Evolutionary conservation across 2,797 vertebrate genomes (phyloP).

Genomic region (Knipowitschia caucasica): DNA sequence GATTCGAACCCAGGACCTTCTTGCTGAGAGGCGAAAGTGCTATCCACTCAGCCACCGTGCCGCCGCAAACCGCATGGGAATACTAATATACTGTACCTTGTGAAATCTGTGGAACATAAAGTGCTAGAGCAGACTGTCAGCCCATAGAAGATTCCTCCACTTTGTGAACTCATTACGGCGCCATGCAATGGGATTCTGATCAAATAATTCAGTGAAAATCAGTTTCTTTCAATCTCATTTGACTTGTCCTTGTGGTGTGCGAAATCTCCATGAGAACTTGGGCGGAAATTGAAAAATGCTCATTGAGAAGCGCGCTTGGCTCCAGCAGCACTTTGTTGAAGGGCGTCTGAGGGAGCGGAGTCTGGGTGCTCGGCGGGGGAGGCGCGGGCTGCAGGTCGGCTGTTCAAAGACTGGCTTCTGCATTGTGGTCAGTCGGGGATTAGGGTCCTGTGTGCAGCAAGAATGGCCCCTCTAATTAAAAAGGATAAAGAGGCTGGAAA

Average conservation of each 20-base stretch:
- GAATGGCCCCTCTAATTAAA: conserved; percentile 99
- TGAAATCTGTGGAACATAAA: too few species aligned
- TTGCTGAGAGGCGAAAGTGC: too few species aligned
- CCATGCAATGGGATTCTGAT: too few species aligned
- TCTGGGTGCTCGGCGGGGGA: conserved; percentile 34
- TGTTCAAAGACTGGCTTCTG: conserved; percentile 98
- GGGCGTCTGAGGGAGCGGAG: conserved; percentile 38
- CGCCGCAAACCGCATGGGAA: too few species aligned
- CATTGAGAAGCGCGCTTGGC: conserved; percentile 38
- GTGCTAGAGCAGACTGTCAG: too few species aligned
- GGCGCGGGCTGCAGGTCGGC: conserved; percentile 68
- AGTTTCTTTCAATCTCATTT: conserved; percentile 31
- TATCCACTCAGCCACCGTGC: too few species aligned
- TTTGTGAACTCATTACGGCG: too few species aligned
- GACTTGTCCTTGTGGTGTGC: conserved; percentile 41
- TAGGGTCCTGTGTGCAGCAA: conserved; percentile 91
- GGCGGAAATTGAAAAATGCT: conserved; percentile 51
- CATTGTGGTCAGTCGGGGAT: conserved; percentile 99
- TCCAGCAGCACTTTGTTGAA: conserved; percentile 42
- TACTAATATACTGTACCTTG: too few species aligned
- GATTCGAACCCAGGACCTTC: too few species aligned
- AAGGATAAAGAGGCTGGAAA: conserved; percentile 92
- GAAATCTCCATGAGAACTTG: conserved; percentile 33
- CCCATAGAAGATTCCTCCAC: too few species aligned
- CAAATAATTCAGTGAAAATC: not conserved